These are phyloP conservation scores for Mystacides longicornis DNA, from an alignment of 2,888 invertebrate species.

Conservation along the genomic window DNA sequence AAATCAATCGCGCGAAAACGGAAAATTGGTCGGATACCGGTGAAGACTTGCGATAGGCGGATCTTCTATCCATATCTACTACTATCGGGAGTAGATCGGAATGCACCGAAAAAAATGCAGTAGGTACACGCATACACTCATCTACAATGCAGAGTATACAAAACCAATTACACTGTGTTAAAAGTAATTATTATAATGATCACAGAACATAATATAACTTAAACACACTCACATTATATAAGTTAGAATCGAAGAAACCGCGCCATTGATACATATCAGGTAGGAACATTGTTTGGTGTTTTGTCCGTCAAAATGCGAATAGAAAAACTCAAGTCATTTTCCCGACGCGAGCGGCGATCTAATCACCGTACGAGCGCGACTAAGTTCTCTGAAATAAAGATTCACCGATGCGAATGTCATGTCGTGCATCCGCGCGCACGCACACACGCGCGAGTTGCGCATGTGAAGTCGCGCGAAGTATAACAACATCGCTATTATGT, in stretches of 20 bases:
- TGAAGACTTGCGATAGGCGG: no score
- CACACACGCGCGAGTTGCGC: background rate
- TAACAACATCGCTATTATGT: no score
- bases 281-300: background rate
- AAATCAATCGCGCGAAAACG: no score
- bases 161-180: no score
- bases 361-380: no score
- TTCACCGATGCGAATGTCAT: background rate
- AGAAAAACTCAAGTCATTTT: background rate
- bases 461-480: no score
- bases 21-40: no score
- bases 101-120: no score
- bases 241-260: background rate
- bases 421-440: background rate
- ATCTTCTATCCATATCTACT: no score
- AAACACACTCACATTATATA: background rate
- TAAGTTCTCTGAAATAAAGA: background rate
- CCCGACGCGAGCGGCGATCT: background rate
- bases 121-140: no score
- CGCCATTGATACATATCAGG: slow-evolving; percentile 3
- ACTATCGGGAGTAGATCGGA: no score
- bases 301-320: background rate
- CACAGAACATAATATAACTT: background rate
- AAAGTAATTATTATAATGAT: background rate
- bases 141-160: no score